Percentiles rank a stretch among this genome's conserved stretches.
Conservation (phyloP, 1,140 invertebrate species). For the Galleria mellonella region DNA sequence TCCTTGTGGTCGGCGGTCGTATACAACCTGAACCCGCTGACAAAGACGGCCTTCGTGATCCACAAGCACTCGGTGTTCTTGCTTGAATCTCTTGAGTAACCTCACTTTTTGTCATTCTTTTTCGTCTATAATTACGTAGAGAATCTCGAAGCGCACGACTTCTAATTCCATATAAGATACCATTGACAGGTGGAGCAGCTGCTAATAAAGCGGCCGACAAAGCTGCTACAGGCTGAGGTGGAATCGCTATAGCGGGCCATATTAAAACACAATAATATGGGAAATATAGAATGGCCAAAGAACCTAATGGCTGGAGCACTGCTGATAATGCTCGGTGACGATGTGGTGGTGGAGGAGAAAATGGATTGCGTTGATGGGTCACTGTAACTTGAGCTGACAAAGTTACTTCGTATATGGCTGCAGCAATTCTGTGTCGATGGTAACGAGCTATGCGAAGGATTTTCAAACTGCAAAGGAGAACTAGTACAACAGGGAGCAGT, state of each 20-base stretch:
- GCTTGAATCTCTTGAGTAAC: constrained; percentile 86
- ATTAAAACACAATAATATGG: constrained; percentile 84
- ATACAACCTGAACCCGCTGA: constrained; percentile 79
- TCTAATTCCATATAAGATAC: constrained; percentile 85
- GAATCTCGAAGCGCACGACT: constrained; percentile 81
- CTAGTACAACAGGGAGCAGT: constrained; percentile 79
- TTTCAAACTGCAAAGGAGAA: constrained; percentile 83
- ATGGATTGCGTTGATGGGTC: constrained; percentile 86
- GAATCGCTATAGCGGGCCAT: constrained; percentile 76
- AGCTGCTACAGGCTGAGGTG: constrained; percentile 74
- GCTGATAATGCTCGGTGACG: constrained; percentile 81
- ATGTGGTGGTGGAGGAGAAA: constrained; percentile 76
- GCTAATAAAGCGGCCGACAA: constrained; percentile 78
- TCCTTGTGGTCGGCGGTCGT: constrained; percentile 76
- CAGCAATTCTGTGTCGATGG: constrained; percentile 87
- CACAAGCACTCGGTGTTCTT: constrained; percentile 83
- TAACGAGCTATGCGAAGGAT: constrained; percentile 87
- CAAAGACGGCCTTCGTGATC: constrained; percentile 82
- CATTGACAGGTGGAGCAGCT: constrained; percentile 82
- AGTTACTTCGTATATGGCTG: constrained; percentile 89
- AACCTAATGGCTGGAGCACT: constrained; percentile 82
- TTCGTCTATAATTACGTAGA: constrained; percentile 86
- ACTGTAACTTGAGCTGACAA: constrained; percentile 88
- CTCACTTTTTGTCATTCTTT: constrained; percentile 86
- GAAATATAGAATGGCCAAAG: constrained; percentile 82